Conservation (phyloP, 1,140 invertebrate genomes). For the Drosophila quadrilineata region DNA sequence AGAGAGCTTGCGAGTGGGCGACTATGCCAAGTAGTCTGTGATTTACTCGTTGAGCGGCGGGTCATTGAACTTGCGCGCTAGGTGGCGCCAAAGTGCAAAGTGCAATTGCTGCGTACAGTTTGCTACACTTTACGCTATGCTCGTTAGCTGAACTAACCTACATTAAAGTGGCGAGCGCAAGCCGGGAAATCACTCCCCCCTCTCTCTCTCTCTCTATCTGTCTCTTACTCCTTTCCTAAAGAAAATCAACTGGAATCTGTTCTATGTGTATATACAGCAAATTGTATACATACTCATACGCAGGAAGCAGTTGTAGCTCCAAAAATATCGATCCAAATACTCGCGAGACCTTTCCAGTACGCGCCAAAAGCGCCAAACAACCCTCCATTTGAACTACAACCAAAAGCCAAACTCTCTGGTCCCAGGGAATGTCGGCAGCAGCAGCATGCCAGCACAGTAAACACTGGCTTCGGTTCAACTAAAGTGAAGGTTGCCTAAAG, state of each 20-base stretch:
- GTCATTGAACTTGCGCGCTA: constrained; percentile 72
- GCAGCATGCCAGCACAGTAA: no score
- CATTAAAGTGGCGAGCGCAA: constrained; percentile 54
- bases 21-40: constrained; percentile 65
- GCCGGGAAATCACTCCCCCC: no score
- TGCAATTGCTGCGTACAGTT: constrained; percentile 70
- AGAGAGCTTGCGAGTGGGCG: constrained; percentile 15
- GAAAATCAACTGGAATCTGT: constrained; percentile 49
- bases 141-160: constrained; percentile 73
- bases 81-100: constrained; percentile 72
- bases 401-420: neutral
- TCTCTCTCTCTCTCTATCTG: neutral
- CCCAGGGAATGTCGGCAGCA: neutral
- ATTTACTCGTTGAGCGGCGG: constrained; percentile 63
- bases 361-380: constrained; percentile 39
- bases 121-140: constrained; percentile 32
- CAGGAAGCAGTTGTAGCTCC: constrained; percentile 53
- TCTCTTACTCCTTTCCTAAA: neutral
- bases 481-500: neutral
- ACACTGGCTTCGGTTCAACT: neutral
- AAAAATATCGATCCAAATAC: constrained; percentile 45
- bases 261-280: neutral
- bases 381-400: constrained; percentile 5
- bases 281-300: constrained; percentile 44
- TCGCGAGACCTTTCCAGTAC: constrained; percentile 29